These are phyloP conservation scores for Forpus xanthops DNA, from an alignment of 2,797 vertebrate genomes.

Conservation along the genomic window DNA sequence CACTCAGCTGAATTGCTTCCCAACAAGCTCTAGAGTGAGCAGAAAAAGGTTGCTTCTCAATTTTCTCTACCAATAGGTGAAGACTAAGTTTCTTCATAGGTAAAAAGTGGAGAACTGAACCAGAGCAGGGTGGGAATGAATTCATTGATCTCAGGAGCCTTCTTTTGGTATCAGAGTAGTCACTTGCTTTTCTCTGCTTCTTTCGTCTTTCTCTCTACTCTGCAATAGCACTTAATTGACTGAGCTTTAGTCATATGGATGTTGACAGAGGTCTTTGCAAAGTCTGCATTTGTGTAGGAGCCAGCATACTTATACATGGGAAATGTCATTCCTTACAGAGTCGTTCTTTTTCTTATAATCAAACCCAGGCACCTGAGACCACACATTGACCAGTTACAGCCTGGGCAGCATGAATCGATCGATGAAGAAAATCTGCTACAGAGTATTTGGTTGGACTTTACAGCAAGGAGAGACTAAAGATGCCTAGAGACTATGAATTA, in stretches of 20 bases:
- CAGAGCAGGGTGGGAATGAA: background rate
- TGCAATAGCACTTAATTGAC: background rate
- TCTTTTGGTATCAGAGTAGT: background rate
- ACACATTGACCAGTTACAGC: background rate
- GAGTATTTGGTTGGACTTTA: background rate
- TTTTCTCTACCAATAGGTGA: background rate
- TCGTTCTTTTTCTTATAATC: background rate
- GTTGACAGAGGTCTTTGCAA: background rate
- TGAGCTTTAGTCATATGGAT: background rate
- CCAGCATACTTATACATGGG: background rate
- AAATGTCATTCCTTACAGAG: background rate
- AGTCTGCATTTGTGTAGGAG: background rate
- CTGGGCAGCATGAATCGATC: background rate
- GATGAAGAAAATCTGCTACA: background rate
- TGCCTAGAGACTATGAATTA: background rate
- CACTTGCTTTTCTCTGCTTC: background rate
- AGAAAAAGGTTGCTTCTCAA: background rate
- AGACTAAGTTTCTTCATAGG: background rate
- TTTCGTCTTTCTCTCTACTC: background rate
- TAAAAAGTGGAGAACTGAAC: background rate
- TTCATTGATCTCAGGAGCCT: background rate
- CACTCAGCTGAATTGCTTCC: background rate
- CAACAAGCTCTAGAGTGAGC: background rate
- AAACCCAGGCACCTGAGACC: background rate
- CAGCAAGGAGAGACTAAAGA: background rate